Evolutionary conservation across 2,888 invertebrate species (phyloP), one percentile per base, ranked within the genome.

Genomic region (Poecilus cupreus): DNA sequence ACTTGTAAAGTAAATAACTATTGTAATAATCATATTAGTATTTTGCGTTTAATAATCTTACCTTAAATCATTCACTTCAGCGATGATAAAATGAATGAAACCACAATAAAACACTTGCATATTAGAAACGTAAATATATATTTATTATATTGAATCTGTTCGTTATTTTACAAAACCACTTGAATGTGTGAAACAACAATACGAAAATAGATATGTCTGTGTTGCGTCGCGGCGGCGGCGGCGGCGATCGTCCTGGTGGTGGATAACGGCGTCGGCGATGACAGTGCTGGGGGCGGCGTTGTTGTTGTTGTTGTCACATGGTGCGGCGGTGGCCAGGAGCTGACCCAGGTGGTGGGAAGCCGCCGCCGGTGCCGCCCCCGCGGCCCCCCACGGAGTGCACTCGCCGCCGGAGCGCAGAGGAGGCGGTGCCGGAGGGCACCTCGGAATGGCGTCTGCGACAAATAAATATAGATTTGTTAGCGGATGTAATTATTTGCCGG

Each of bases 151-250:
- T 32, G 32, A 32, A 32, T 32, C 32, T 32, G 43, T 46, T 57
- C 57, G 22, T 18, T 70, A 64, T 78, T 43, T 81, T 81, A 81
- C 81, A 81, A 81, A 81, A 81, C 74, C 57, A 80, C 46, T 78
- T 39, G 60, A 16, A 32, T 22, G 60, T 74, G 75, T 75, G 74
- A 60, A 81, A 81, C 75, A 81, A 81, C 75, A 75, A 75, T 81
- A 81, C 49, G 81, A 81, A 81, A 81, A 81, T 81, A 81, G 81
- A 81, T 81, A 81, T 81, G 81, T 81, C 46, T 81, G 81, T 70
- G 22, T 68, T 32, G 11, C 18, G 22, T 16, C 18, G 54, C 54
- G 54, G 20, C 54, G 10, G 22, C 37, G 32, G 18, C 13, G 5
- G n/a, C n/a, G n/a, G n/a, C n/a, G n/a, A n/a, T n/a, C n/a, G n/a